phyloP scores from a whole-genome alignment of 2,797 vertebrate genomes.

The Enteromius paludinosus region DNA sequence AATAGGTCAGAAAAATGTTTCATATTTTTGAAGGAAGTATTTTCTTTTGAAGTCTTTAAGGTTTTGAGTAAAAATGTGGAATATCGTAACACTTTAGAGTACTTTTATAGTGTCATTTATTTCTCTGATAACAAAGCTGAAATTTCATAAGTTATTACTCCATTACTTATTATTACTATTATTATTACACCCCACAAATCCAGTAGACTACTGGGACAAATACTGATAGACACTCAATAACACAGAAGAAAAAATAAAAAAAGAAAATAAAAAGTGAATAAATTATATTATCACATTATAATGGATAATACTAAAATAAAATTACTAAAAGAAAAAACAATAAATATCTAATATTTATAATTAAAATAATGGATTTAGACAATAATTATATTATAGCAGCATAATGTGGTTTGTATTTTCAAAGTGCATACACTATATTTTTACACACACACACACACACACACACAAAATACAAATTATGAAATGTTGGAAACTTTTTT shows the following conservation, averaged over 20 bases:
- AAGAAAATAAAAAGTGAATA: neutral
- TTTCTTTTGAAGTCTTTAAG: neutral
- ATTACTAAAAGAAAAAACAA: neutral
- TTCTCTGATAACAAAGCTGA: neutral
- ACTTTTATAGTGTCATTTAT: neutral
- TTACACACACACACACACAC: neutral
- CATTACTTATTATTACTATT: no score
- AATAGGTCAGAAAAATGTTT: neutral
- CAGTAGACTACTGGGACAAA: neutral
- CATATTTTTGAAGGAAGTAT: neutral
- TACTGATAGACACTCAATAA: neutral
- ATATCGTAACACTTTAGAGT: neutral
- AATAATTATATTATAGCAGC: slow-evolving; percentile 11
- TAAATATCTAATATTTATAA: slow-evolving; percentile 12
- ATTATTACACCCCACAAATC: neutral
- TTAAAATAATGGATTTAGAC: neutral
- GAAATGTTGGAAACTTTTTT: neutral
- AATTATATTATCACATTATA: neutral
- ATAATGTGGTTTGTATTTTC: neutral
- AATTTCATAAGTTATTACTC: neutral
- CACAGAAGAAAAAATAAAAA: neutral
- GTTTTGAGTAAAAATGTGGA: neutral
- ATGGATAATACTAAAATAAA: neutral
- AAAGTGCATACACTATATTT: slow-evolving; percentile 10
- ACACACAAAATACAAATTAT: neutral